Percentiles rank a stretch among this genome's conserved stretches.
Evolutionary conservation across 2,888 invertebrate genomes (phyloP).

Genomic region (Teleogryllus oceanicus): DNA sequence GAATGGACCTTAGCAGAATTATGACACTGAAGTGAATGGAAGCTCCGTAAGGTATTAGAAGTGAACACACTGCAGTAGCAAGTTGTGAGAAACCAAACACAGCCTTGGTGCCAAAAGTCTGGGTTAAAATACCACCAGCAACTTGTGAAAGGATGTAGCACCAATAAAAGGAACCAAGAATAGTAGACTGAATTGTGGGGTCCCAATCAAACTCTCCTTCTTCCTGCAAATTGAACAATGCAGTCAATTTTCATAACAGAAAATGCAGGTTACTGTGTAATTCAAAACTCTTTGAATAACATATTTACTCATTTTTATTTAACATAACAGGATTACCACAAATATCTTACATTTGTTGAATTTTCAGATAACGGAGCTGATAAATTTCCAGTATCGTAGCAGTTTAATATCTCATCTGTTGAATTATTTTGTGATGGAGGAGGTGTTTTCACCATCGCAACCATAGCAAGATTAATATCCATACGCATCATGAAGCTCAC

Average conservation of each 20-base stretch:
- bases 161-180: conserved; percentile 69
- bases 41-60: conserved; percentile 63
- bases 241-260: neutral
- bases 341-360: neutral
- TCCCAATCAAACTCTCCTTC: conserved; percentile 64
- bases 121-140: conserved; percentile 66
- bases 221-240: conserved; percentile 41
- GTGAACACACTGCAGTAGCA: conserved; percentile 63
- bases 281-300: neutral
- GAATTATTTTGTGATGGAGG: conserved; percentile 38
- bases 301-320: neutral
- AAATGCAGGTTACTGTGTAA: neutral
- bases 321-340: no score
- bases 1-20: conserved; percentile 61
- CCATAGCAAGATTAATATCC: conserved; percentile 68
- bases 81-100: conserved; percentile 69
- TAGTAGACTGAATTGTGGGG: conserved; percentile 59
- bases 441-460: conserved; percentile 59
- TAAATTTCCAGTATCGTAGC: conserved; percentile 40
- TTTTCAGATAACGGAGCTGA: neutral
- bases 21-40: conserved; percentile 59
- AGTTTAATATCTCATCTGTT: conserved; percentile 40
- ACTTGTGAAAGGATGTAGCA: conserved; percentile 68
- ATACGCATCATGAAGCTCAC: conserved; percentile 75
- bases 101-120: conserved; percentile 65